Base-by-base conservation (phyloP, 2,113 vertebrate species). In the Chelonoidis abingdonii region DNA sequence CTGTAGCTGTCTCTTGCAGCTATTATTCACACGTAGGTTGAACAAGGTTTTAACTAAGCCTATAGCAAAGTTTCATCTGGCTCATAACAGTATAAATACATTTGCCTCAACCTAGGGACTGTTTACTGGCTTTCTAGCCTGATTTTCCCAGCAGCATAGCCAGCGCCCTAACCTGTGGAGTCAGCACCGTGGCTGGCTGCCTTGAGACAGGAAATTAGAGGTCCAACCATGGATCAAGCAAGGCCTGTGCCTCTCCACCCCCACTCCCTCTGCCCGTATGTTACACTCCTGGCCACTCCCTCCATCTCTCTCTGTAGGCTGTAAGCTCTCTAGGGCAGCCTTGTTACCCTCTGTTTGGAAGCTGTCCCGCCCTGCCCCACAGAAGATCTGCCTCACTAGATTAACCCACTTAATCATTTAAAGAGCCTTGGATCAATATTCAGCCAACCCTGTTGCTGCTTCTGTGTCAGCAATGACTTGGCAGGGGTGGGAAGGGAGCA, bases 261-360 rank as follows among this genome's bases (percentile, higher is more conserved):
- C 38, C 19, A 13, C 59, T 6, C 10, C 69, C 75, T 47, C 49
- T 41, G 38, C 31, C 54, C 78, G 22, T 0, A 0, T 86, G 41
- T 35, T 95, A 41, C 5, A 0, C 38, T 62, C 41, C 9, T 94
- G 10, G 62, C 62, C 75, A 19, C 19, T 84, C 38, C 53, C 47
- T 35, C 44, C 65, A 21, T 4, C 0, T 44, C 0, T 44, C 49
- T 2, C 0, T 65, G 21, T 29, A 75, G 35, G 19, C n/a, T 50
- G 13, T 53, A 19, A 65, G 29, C 38, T 44, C 24, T 76, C 19
- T 16, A 4, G 22, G 44, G 13, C 12, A 78, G 75, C 41, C 8
- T 86, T 10, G 38, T 52, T 87, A 88, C 25, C 75, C 24, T 72
- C n/a, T 78, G 82, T 41, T 69, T 31, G 84, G 29, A 83, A 59